Percentiles rank a stretch among this genome's conserved stretches.
These are phyloP conservation scores for Esperia sulphurella DNA, from an alignment of 2,888 invertebrate species.

Conservation along the genomic window DNA sequence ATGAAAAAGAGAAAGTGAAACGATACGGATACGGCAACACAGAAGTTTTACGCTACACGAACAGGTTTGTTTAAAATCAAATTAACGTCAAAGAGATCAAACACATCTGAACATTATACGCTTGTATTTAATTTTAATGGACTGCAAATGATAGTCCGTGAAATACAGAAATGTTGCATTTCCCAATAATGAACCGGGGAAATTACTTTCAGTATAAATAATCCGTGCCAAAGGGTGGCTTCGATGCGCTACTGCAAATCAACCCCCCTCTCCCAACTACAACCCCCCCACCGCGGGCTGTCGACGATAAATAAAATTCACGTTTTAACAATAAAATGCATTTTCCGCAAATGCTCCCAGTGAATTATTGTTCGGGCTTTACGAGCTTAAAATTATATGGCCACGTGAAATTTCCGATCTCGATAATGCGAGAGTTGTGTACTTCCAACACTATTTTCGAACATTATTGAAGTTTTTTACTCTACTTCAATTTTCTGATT, in stretches of 20 bases:
- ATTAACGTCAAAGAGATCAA: neutral
- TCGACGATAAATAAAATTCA: constrained; percentile 79
- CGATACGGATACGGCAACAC: neutral
- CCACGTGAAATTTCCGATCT: constrained; percentile 77
- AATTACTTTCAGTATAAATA: constrained; percentile 78
- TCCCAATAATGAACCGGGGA: constrained; percentile 75
- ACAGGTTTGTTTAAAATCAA: neutral
- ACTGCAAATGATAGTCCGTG: constrained; percentile 67
- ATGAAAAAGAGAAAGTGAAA: constrained; percentile 1
- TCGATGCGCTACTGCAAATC: constrained; percentile 76
- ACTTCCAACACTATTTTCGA: constrained; percentile 62
- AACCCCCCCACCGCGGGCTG: constrained; percentile 54
- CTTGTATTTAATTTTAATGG: constrained; percentile 57
- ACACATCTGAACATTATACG: constrained; percentile 13
- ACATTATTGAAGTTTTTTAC: constrained; percentile 28
- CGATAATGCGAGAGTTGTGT: constrained; percentile 63
- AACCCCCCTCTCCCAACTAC: constrained; percentile 44
- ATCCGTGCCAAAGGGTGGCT: constrained; percentile 74
- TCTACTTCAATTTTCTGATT: constrained; percentile 20
- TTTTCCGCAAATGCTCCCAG: constrained; percentile 78
- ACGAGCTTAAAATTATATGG: constrained; percentile 79
- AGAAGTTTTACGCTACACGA: neutral
- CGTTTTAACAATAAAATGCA: constrained; percentile 80
- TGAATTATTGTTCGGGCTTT: constrained; percentile 76
- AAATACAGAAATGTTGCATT: constrained; percentile 74